Conservation (phyloP, 2,797 vertebrate species). For the Hoplostethus atlanticus region DNA sequence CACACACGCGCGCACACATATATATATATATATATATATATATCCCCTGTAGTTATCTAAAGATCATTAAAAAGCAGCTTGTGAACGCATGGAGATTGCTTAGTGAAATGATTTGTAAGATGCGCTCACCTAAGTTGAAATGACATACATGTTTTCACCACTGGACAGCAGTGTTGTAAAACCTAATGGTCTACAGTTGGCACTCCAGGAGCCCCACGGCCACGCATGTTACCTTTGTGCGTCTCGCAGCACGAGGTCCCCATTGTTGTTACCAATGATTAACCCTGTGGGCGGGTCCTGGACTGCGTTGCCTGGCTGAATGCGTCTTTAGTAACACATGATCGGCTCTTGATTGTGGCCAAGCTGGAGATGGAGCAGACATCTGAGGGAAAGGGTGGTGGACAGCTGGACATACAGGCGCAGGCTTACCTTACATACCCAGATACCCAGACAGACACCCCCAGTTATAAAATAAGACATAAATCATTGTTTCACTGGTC, state of each 20-base stretch:
- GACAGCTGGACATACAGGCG: no score
- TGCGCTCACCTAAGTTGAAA: conserved; percentile 14
- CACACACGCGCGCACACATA: no score
- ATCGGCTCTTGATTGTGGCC: conserved; percentile 3
- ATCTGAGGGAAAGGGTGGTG: background rate
- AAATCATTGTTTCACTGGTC: no score
- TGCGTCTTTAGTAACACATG: conserved; percentile 37
- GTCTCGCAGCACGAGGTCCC: conserved; percentile 29
- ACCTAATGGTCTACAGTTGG: no score
- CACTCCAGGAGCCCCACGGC: no score
- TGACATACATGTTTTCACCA: background rate
- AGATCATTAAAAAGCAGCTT: background rate
- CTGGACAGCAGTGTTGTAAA: conserved; percentile 5
- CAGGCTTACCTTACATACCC: no score
- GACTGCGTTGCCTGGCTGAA: conserved; percentile 1
- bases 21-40: no score
- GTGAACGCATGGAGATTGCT: no score
- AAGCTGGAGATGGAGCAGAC: conserved; percentile 8
- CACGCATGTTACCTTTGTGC: conserved; percentile 18
- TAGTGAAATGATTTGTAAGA: no score
- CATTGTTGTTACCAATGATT: conserved; percentile 69
- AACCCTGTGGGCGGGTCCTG: conserved; percentile 48
- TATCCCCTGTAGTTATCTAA: background rate
- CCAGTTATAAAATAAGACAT: no score
- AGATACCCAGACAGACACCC: no score